Evolutionary conservation across 2,888 invertebrate species (phyloP), one percentile per base, ranked within the genome.

Genomic region (Megastigmus dorsalis): DNA sequence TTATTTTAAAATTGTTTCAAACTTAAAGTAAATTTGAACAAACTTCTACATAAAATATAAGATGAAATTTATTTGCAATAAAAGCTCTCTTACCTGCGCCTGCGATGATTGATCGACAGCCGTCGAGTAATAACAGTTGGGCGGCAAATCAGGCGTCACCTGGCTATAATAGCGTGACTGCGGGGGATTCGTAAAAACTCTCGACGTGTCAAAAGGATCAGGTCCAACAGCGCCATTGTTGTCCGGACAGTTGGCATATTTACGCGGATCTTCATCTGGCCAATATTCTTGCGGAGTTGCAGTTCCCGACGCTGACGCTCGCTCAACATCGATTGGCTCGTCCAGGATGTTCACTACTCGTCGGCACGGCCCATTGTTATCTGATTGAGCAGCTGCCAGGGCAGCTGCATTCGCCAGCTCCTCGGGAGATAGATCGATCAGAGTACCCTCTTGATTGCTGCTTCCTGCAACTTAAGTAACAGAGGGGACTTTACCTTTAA

Each of bases 401-500:
- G 82, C 80, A 3, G 79, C 81, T 3, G 82, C 84, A 6, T 82
- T 83, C 0, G 85, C 84, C 20, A 86, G 74, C 71, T 91, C 88
- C 81, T 92, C 90, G 59, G 94, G 89, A 75, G 94, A 90, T 83
- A 95, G 89, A 84, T 95, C 95, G 50, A 96, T 94, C 15, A 95
- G 86, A 74, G 94, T 90, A 68, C 92, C 94, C 88, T 95, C 95
- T 48, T 86, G 84, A 36, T 72, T 80, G 74, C 80, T 78, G 55
- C 82, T 78, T 88, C 89, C 89, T 38, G 62, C 45, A 13, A 45
- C 74, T 76, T 7, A 43, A 59, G n/a, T 7, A 43, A 55, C 4
- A 43, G 18, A 43, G 3, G 26, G n/a, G 1, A 10, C 0, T 15
- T 48, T 48, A 13, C 10, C 38, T 2, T 13, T 41, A 59, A 33